Evolutionary conservation across 2,797 vertebrate species (phyloP), one percentile per base, ranked within the genome.

Genomic region (Orientallactaga sibirica): DNA sequence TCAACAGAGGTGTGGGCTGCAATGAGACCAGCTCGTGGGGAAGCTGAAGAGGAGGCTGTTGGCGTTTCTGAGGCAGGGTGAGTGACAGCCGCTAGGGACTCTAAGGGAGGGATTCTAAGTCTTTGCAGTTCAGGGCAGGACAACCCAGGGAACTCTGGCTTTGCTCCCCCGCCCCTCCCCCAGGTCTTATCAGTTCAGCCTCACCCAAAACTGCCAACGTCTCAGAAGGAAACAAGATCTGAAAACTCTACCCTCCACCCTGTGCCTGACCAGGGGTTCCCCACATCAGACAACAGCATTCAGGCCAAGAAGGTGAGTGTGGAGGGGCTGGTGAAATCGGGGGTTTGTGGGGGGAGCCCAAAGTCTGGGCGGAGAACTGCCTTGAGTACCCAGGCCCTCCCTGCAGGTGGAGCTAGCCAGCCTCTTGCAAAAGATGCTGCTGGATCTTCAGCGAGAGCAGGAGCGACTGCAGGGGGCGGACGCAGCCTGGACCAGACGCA

Each of bases 321-420:
- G 22, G 67, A 67, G 67, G 71, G 64, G 27, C 1, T 52, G 62
- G 9, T n/a, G 84, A 37, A 64, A 80, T 27, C 58, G 9, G 24
- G 55, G 43, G 14, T 29, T n/a, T 8, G 48, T 5, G 66, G 77
- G 25, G 11, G 9, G 22, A 24, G 20, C 24, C 43, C 20, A 12
- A 55, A 43, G 12, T n/a, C 52, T 52, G 20, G n/a, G 62, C 29
- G 5, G 25, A 86, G 67, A 58, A 22, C 1, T n/a, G 33, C 27
- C 58, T 70, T 68, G 29, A 94, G 19, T 33, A 88, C n/a, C 37
- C 18, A 27, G 9, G 4, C 33, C 19, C 0, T 24, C 22, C 73
- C 61, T 75, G 33, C 97, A 99, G 99, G 96, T 92, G 82, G 98
- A 98, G 58, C 98, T 99, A 41, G 98, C 98, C 52, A 95, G 92